Evolutionary conservation across 2,113 vertebrate genomes (phyloP).

Genomic region (Orycteropus afer): DNA sequence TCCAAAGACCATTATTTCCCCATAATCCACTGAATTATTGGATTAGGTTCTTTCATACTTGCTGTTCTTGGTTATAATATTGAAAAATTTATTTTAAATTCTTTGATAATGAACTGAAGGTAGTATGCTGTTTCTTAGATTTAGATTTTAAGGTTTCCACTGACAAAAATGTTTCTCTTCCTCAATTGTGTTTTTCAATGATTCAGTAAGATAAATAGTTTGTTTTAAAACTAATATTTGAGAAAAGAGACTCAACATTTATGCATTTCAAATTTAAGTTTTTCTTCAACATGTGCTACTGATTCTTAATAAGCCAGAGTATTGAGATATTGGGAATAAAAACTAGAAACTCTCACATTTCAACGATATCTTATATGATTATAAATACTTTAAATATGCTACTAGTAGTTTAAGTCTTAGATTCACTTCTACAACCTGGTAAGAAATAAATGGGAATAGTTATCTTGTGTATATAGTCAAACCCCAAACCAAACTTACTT

Average conservation of each 20-base stretch:
- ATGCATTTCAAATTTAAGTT: not conserved
- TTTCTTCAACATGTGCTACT: not conserved
- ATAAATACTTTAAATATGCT: not conserved
- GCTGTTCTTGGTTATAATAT: not conserved
- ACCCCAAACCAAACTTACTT: too few relatives aligned
- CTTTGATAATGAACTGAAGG: not conserved
- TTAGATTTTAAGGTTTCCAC: not conserved
- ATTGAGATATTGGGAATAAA: not conserved
- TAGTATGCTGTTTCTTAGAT: not conserved
- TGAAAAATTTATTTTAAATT: not conserved
- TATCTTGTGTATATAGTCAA: too few relatives aligned
- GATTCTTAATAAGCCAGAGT: not conserved
- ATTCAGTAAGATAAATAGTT: not conserved
- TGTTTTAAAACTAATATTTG: not conserved
- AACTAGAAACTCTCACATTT: not conserved
- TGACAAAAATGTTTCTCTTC: not conserved
- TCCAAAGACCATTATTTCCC: not conserved
- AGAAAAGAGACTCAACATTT: not conserved
- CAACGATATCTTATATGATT: not conserved
- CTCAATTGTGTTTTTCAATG: not conserved
- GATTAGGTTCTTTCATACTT: not conserved
- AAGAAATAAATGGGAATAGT: not conserved
- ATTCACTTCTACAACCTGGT: not conserved
- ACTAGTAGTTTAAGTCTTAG: not conserved
- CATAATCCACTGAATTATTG: not conserved